Percentiles rank a stretch among this genome's conserved stretches.
phyloP scores from a whole-genome alignment of 2,113 vertebrate genomes.

The Gopherus evgoodei region DNA sequence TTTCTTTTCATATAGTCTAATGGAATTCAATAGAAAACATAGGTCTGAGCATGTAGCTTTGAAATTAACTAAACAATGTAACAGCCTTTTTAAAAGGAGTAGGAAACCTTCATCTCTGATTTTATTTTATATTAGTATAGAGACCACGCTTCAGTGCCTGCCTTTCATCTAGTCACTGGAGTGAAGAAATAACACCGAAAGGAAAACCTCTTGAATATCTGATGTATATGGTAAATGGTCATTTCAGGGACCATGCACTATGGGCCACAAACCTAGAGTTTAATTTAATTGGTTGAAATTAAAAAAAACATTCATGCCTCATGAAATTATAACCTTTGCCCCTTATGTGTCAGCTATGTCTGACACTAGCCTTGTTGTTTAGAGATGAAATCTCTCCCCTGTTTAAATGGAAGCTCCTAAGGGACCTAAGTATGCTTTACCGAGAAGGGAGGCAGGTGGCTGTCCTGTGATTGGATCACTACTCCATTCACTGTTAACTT shows the following conservation, averaged over 20 bases:
- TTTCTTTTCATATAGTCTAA: constrained; percentile 42
- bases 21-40: constrained; percentile 64
- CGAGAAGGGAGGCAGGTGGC: constrained; percentile 17
- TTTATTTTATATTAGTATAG: constrained; percentile 78
- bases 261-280: constrained; percentile 58
- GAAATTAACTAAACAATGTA: constrained; percentile 77
- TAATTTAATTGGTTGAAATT: constrained; percentile 80
- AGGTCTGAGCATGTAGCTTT: constrained; percentile 71
- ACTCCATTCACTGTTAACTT: not conserved
- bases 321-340: constrained; percentile 76
- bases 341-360: constrained; percentile 63
- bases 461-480: not conserved
- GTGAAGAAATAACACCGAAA: constrained; percentile 75
- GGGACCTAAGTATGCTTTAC: constrained; percentile 38
- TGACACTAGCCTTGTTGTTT: constrained; percentile 71
- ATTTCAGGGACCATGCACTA: constrained; percentile 48
- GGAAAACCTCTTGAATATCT: constrained; percentile 70
- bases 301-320: constrained; percentile 77
- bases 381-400: constrained; percentile 62
- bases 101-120: constrained; percentile 74
- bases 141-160: constrained; percentile 75
- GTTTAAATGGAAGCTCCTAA: constrained; percentile 63
- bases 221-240: constrained; percentile 76
- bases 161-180: constrained; percentile 78
- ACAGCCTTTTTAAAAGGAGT: constrained; percentile 66